Evolutionary conservation across 1,140 invertebrate species (phyloP), one percentile per base, ranked within the genome.

Genomic region (Drosophila biarmipes): DNA sequence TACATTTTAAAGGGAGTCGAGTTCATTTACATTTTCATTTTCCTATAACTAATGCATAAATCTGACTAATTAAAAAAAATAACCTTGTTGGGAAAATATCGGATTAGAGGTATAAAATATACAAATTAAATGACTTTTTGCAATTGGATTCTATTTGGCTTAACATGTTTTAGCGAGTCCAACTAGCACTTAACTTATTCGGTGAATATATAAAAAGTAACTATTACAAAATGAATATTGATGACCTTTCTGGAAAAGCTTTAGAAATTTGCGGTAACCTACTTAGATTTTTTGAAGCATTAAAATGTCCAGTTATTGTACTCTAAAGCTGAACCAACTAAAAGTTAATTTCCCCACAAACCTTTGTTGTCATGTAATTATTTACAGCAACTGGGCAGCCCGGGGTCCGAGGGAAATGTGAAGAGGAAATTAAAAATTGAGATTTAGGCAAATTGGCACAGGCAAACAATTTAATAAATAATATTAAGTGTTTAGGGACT

Each of bases 361-460:
- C 63, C 34, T 0, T 38, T 40, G 12, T 49, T 49, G 34, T 24
- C 57, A 38, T 49, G 27, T 11, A 24, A 34, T 62, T 62, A 48
- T 38, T 66, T 21, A 66, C 54, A 42, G 24, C 11, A 12, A 38
- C 7, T 29, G 14, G 19, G 1, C 14, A 11, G 42, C 27, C 46
- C 6, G 29, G 42, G 59, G 35, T 27, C 35, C 29, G 21, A 51
- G 34, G 31, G 19, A 40, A 51, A 40, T 37, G 34, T 11, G 21
- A 11, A 7, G 8, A 40, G 24, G 35, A 49, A 49, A 38, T 62
- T 66, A 67, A 63, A 63, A 63, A 45, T 63, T 43, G 61, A 61
- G 55, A 63, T 61, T 63, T 43, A 29, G 61, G n/a, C 58, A 64
- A 64, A 64, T 64, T 64, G 63, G 45, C 17, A 64, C 11, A 27